Evolutionary conservation across 2,797 vertebrate species (phyloP), one percentile per base, ranked within the genome.

Genomic region (Synanceia verrucosa): DNA sequence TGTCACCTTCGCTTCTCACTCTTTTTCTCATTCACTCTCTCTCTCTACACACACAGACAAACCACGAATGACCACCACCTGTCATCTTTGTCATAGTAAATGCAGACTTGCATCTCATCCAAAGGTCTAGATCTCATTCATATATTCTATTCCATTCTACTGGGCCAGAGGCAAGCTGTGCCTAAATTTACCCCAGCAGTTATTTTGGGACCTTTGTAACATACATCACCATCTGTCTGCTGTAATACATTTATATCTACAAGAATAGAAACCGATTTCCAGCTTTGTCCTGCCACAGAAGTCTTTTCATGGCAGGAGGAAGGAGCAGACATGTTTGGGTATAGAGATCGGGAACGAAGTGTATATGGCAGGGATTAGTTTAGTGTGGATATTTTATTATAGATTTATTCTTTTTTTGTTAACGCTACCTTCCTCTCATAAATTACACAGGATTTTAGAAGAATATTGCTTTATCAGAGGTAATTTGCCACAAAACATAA

Each of bases 141-240:
- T 33, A 73, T 36, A 52, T 59, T 73, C 63, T 29, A 18, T 69
- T 69, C 59, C 47, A 2, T 59, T 74, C 41, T 12, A 33, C 69
- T 5, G 46, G 12, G 69, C 76, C 61, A 23, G 53, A 44, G 37
- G 70, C 46, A 28, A 58, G 52, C 68, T 18, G 53, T 0, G 37
- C 18, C 89, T 86, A 86, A 86, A 86, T 86, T 87, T 87, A 90
- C 53, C 84, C 59, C 68, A 1, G 74, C 66, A 55, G 83, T 78
- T 89, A 89, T 90, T 89, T 88, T 73, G 18, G 77, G 89, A 60
- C n/a, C 71, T 37, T 39, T 23, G 66, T 44, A 73, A 73, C 79
- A 90, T 90, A 73, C 74, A 90, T 92, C 90, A 92, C 44, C 79
- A 21, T 65, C 84, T 83, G 86, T 88, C 89, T 50, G 55, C 73